Percentiles rank a stretch among this genome's conserved stretches.
Evolutionary conservation across 1,140 invertebrate species (phyloP).

Genomic region (Tachypleus tridentatus): DNA sequence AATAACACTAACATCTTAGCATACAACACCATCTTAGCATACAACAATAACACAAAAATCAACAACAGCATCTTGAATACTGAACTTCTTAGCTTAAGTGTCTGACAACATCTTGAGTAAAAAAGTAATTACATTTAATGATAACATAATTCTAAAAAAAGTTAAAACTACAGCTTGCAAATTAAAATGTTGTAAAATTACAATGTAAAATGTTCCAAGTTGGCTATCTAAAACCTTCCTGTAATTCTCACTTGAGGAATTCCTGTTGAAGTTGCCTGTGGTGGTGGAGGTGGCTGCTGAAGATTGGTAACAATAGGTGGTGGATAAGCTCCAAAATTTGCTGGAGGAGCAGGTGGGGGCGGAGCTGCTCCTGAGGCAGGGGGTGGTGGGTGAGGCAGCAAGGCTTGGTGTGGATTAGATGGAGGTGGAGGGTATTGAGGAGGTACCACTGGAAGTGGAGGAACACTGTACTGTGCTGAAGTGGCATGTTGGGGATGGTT

Average conservation of each 20-base stretch:
- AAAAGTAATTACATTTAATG: too few relatives aligned
- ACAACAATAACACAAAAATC: too few relatives aligned
- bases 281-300: neutral
- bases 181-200: too few relatives aligned
- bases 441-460: conserved; percentile 7
- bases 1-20: too few relatives aligned
- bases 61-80: too few relatives aligned
- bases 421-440: conserved; percentile 10
- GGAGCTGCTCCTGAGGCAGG: conserved; percentile 1
- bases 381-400: neutral
- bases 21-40: too few relatives aligned
- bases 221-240: conserved; percentile 13
- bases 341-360: conserved; percentile 3
- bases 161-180: too few relatives aligned
- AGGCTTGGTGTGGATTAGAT: neutral
- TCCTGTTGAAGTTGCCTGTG: conserved; percentile 3
- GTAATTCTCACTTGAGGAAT: conserved; percentile 19
- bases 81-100: too few relatives aligned
- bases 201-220: neutral
- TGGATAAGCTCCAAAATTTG: neutral
- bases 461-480: too few relatives aligned
- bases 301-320: neutral
- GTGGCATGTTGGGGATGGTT: too few relatives aligned
- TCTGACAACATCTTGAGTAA: too few relatives aligned
- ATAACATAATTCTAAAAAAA: too few relatives aligned